These are phyloP conservation scores for Typhlomys cinereus DNA, from an alignment of 2,113 vertebrate species.

Conservation along the genomic window DNA sequence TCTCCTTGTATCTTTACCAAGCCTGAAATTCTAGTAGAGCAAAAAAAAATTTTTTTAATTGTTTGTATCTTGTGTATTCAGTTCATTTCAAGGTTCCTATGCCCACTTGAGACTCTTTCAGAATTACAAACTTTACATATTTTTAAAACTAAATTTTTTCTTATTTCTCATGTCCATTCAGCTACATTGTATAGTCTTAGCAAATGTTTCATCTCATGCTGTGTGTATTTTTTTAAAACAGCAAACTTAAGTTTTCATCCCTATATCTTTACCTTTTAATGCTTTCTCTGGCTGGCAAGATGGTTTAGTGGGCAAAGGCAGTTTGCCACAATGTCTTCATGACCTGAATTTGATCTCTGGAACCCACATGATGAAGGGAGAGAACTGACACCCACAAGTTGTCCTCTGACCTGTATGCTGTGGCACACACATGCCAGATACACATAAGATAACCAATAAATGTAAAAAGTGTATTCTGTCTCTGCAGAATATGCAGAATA, in stretches of 20 bases:
- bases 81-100: background rate
- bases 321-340: too few relatives aligned
- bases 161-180: background rate
- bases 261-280: background rate
- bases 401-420: too few relatives aligned
- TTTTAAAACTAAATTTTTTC: background rate
- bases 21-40: slow-evolving; percentile 10
- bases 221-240: slow-evolving; percentile 27
- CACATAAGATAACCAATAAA: too few relatives aligned
- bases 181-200: background rate
- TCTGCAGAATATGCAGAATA: background rate
- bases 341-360: too few relatives aligned
- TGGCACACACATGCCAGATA: too few relatives aligned
- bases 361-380: too few relatives aligned
- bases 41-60: background rate
- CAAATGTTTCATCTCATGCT: background rate
- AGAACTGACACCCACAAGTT: too few relatives aligned
- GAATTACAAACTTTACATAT: background rate
- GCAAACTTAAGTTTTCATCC: background rate
- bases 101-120: background rate
- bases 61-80: background rate
- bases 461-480: too few relatives aligned
- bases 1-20: background rate
- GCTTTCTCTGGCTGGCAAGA: too few relatives aligned
- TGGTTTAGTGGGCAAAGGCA: too few relatives aligned